Evolutionary conservation across 1,140 invertebrate genomes (phyloP), one percentile per base, ranked within the genome.

Genomic region (Brachionus plicatilis): DNA sequence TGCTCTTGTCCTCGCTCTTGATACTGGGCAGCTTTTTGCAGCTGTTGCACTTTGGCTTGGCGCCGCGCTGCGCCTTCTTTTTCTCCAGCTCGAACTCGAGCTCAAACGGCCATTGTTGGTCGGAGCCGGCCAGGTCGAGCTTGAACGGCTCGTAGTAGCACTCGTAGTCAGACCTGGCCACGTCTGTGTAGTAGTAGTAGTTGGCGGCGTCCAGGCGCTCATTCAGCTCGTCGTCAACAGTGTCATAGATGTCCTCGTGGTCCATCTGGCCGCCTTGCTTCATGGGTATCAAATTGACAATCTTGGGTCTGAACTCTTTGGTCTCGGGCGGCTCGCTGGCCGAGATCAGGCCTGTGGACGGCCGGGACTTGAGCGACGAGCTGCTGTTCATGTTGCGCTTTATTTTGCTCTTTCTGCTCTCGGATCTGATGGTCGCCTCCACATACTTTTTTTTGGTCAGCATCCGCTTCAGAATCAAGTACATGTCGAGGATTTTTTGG

Each of bases 401-500:
- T 7, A 60, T 20, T 65, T 80, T 80, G 29, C 53, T 80, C 27
- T 80, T 53, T 24, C 14, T 65, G 12, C 17, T 56, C 41, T 80
- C 76, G 33, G 53, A 12, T 80, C 41, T 80, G 8, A 80, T 24
- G 12, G 76, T 80, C 4, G 76, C 76, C 17, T 60, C 50, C 5
- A 60, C 76, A 80, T 80, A 80, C 9, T 80, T 80, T 56, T 80
- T 80, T 24, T 80, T 80, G 29, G 56, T 65, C 45, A 80, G 5
- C 56, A 80, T 80, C 27, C 76, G 17, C 41, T 80, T 80, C 3
- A 80, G 27, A 37, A 80, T 60, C 1, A 29, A 60, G 29, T 60
- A 65, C 76, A 65, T 65, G 43, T 56, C 76, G 7, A 72, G 4
- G 24, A 72, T 41, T 72, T 72, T 72, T 70, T 70, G 27, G n/a